Evolutionary conservation across 1,140 invertebrate species (phyloP).

Genomic region (Hylyphantes graminicola): DNA sequence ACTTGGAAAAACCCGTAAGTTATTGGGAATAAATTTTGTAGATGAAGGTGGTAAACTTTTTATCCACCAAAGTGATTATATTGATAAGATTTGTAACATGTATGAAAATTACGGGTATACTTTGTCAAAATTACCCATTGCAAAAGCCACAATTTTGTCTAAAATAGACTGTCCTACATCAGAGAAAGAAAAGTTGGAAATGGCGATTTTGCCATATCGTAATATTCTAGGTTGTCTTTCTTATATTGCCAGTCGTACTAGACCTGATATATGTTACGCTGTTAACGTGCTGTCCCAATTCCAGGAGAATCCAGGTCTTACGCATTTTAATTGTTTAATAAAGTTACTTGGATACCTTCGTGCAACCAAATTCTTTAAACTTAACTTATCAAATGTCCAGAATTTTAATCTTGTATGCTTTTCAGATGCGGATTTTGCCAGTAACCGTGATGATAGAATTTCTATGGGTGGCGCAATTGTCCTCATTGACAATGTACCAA

Average conservation of each 20-base stretch:
- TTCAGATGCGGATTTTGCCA: too few relatives aligned
- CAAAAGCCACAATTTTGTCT: slow-evolving; percentile 4
- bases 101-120: neutral
- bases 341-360: neutral
- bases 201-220: too few relatives aligned
- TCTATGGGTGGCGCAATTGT: neutral
- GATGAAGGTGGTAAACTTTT: too few relatives aligned
- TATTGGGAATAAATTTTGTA: neutral
- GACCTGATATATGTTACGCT: too few relatives aligned
- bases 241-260: too few relatives aligned
- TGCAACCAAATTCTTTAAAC: too few relatives aligned
- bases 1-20: neutral
- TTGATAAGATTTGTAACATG: too few relatives aligned
- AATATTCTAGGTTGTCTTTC: too few relatives aligned
- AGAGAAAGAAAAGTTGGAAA: neutral
- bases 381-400: too few relatives aligned
- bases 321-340: neutral
- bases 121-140: neutral
- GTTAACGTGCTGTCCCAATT: neutral
- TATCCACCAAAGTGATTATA: too few relatives aligned
- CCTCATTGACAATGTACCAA: neutral
- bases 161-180: neutral
- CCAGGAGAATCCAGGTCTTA: neutral
- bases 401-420: too few relatives aligned
- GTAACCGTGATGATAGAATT: neutral